Percentiles rank a stretch among this genome's conserved stretches.
Evolutionary conservation across 2,888 invertebrate species (phyloP).

Genomic region (Drosophila anomalata): DNA sequence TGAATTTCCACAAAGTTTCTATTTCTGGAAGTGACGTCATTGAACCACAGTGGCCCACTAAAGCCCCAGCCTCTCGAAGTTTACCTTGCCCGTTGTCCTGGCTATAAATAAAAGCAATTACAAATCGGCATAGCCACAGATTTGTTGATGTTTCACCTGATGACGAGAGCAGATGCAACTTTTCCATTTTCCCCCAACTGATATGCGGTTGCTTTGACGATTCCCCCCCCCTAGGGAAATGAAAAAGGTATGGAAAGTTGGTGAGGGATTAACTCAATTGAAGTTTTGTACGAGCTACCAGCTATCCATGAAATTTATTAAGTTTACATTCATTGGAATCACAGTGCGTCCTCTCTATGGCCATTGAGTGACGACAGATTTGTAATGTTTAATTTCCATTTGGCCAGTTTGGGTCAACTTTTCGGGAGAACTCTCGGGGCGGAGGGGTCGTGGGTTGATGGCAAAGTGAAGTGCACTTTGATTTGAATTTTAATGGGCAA

Average conservation of each 20-base stretch:
- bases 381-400: constrained; percentile 22
- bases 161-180: constrained; percentile 23
- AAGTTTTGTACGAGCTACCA: constrained; percentile 20
- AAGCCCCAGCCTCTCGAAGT: neutral
- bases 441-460: neutral
- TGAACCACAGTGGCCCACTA: constrained; percentile 1
- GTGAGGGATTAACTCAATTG: constrained; percentile 32
- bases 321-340: constrained; percentile 27
- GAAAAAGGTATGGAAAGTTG: neutral
- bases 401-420: constrained; percentile 31
- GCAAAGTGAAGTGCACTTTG: constrained; percentile 43
- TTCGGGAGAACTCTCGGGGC: neutral
- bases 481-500: constrained; percentile 47
- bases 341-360: constrained; percentile 12
- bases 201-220: constrained; percentile 67
- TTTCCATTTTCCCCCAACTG: constrained; percentile 9
- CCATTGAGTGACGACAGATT: constrained; percentile 19
- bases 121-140: constrained; percentile 49
- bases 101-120: constrained; percentile 63
- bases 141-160: constrained; percentile 29
- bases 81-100: constrained; percentile 17
- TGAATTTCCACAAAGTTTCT: constrained; percentile 7
- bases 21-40: constrained; percentile 39
- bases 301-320: constrained; percentile 29
- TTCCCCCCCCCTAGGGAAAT: constrained; percentile 14